phyloP scores from a whole-genome alignment of 2,113 vertebrate genomes.

The Psittacara wagleri region DNA sequence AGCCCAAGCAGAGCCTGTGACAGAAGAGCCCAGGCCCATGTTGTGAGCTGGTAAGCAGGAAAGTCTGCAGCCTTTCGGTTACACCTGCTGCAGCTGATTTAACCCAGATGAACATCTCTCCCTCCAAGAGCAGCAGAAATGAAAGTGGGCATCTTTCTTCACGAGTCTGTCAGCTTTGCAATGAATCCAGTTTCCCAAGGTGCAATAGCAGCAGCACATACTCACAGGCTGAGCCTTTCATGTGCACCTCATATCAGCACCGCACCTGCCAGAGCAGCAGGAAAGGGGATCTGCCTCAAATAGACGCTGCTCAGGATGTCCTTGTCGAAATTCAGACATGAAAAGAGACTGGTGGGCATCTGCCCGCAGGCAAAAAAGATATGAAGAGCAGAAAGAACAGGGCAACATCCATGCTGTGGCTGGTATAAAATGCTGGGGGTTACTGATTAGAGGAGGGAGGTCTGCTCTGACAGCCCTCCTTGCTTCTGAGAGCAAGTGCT shows the following conservation, averaged over 20 bases:
- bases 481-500: neutral
- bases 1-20: neutral
- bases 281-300: neutral
- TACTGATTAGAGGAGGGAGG: neutral
- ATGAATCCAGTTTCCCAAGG: neutral
- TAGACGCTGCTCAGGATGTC: neutral
- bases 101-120: neutral
- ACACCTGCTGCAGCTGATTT: neutral
- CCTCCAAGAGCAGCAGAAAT: neutral
- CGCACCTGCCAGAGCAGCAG: accelerated
- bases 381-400: neutral
- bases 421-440: neutral
- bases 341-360: neutral
- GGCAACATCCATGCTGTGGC: neutral
- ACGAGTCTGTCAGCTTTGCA: neutral
- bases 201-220: neutral
- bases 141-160: neutral
- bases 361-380: neutral
- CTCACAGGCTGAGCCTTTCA: neutral
- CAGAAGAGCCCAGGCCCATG: neutral
- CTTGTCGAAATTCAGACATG: neutral
- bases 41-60: neutral
- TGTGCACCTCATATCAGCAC: accelerated
- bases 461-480: neutral
- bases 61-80: neutral